These are phyloP conservation scores for Polydrusus cervinus DNA, from an alignment of 2,888 invertebrate genomes.

Conservation along the genomic window DNA sequence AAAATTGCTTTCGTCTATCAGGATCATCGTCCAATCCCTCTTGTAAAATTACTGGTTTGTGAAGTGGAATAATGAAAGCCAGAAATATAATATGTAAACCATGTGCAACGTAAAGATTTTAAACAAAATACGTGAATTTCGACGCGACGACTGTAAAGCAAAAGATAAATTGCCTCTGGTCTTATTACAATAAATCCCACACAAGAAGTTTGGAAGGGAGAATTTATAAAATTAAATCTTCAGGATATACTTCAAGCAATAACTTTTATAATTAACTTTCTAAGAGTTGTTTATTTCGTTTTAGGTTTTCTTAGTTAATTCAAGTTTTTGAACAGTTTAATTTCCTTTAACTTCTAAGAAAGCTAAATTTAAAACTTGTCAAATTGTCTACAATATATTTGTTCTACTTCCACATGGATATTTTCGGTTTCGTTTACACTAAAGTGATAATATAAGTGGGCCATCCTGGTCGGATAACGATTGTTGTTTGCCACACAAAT, in stretches of 20 bases:
- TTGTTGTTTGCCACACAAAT: too few relatives aligned
- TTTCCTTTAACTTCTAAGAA: too few relatives aligned
- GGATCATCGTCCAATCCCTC: too few relatives aligned
- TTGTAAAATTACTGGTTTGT: too few relatives aligned
- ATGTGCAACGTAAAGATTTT: background rate
- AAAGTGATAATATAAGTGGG: too few relatives aligned
- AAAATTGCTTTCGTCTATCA: too few relatives aligned
- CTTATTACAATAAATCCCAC: slow-evolving; percentile 26
- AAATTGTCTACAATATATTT: too few relatives aligned
- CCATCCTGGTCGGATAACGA: too few relatives aligned
- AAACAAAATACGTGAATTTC: background rate
- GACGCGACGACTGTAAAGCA: background rate
- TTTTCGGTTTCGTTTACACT: too few relatives aligned
- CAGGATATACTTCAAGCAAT: slow-evolving; percentile 25
- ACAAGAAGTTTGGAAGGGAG: slow-evolving; percentile 23
- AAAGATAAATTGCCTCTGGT: slow-evolving; percentile 20
- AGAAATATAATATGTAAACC: background rate
- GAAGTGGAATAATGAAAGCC: background rate
- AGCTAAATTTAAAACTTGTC: too few relatives aligned
- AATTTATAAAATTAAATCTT: slow-evolving; percentile 39
- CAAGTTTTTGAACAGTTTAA: slow-evolving; percentile 3
- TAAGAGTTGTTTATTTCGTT: slow-evolving; percentile 34
- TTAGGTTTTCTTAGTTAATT: slow-evolving; percentile 22
- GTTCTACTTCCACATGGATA: too few relatives aligned
- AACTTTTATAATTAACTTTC: slow-evolving; percentile 40